These are phyloP conservation scores for Glossosoma conforme DNA, from an alignment of 1,140 invertebrate species.

Conservation along the genomic window DNA sequence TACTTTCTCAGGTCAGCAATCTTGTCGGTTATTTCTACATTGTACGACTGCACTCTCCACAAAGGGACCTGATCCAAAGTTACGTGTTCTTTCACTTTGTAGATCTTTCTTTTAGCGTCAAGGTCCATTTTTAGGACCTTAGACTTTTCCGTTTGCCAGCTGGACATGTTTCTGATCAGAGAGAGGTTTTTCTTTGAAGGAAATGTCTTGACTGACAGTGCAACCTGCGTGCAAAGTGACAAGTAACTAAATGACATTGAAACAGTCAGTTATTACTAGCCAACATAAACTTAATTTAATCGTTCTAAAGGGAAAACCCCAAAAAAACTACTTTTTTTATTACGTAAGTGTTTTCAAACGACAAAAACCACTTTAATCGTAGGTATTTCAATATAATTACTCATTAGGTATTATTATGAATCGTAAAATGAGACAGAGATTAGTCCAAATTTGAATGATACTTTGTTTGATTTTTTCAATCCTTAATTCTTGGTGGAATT, in stretches of 20 bases:
- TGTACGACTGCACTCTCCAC: constrained; percentile 54
- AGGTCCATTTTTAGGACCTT: constrained; percentile 51
- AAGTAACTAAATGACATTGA: background rate
- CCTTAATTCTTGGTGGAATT: too few species aligned
- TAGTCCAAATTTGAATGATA: too few species aligned
- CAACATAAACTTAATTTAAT: background rate
- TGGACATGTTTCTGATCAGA: constrained; percentile 31
- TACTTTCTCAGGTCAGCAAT: constrained; percentile 35
- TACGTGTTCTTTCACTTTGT: constrained; percentile 43
- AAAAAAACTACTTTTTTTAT: too few species aligned
- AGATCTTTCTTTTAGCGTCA: constrained; percentile 53
- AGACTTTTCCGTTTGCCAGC: constrained; percentile 43
- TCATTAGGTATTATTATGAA: too few species aligned
- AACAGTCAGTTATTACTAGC: background rate
- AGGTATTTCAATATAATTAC: too few species aligned
- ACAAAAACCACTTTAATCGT: too few species aligned
- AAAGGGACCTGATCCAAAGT: constrained; percentile 52
- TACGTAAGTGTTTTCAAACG: too few species aligned
- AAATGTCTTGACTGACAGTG: background rate
- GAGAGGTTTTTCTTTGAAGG: background rate
- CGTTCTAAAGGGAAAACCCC: too few species aligned
- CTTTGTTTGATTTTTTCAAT: too few species aligned
- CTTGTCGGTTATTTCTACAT: constrained; percentile 39
- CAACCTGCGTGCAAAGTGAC: too few species aligned
- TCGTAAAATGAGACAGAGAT: too few species aligned